These are phyloP conservation scores for Vidua macroura DNA, from an alignment of 2,113 vertebrate genomes.

Conservation along the genomic window DNA sequence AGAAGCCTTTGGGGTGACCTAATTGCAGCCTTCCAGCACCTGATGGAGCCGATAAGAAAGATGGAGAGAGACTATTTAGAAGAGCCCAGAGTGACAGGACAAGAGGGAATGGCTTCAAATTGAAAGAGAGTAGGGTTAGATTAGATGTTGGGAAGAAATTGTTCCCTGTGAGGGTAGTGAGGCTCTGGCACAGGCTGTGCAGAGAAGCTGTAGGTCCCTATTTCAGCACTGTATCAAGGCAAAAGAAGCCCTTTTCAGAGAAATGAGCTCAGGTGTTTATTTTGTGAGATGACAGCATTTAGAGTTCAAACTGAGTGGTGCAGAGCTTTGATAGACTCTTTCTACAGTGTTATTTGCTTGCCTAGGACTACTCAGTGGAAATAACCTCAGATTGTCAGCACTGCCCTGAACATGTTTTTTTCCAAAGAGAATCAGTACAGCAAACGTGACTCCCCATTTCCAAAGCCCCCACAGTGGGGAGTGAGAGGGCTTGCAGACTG, in stretches of 20 bases:
- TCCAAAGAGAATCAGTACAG: not conserved
- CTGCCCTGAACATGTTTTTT: not conserved
- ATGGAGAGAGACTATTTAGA: not conserved
- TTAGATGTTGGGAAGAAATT: not conserved
- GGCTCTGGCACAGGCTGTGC: not conserved
- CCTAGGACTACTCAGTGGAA: not conserved
- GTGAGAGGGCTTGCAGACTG: not conserved
- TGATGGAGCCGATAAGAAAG: not conserved
- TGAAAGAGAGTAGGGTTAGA: not conserved
- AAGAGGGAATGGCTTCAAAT: not conserved
- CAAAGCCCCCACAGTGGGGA: not conserved
- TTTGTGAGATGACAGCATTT: not conserved
- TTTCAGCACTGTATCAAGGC: not conserved
- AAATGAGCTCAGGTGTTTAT: not conserved
- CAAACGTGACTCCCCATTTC: not conserved
- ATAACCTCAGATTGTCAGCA: not conserved
- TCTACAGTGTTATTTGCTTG: not conserved
- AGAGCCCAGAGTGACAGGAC: not conserved
- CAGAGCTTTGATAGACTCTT: not conserved
- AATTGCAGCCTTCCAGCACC: not conserved
- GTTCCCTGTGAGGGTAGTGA: not conserved
- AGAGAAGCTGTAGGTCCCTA: not conserved
- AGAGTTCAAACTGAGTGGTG: not conserved
- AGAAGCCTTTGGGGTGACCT: not conserved
- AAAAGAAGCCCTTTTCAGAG: not conserved